A percentile compares a stretch with the other conserved stretches of the same genome.
phyloP scores from a whole-genome alignment of 2,113 vertebrate genomes.

The Cololabis saira region DNA sequence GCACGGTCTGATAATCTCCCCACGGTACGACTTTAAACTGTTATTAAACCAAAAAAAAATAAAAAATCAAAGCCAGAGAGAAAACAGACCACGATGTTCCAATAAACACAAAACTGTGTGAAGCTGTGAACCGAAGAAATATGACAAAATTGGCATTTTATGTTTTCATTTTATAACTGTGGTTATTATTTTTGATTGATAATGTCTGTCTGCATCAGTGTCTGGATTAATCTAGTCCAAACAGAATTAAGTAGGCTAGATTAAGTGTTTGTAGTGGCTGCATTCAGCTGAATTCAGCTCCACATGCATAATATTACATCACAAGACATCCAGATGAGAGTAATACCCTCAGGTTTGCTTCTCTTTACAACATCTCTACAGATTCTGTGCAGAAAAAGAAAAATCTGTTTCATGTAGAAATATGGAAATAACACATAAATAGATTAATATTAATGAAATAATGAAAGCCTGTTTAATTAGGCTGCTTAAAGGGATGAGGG shows the following conservation, averaged over 20 bases:
- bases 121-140: constrained; percentile 41
- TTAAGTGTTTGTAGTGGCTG: constrained; percentile 38
- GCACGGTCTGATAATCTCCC: constrained; percentile 75
- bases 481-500: constrained; percentile 75
- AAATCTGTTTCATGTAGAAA: constrained; percentile 49
- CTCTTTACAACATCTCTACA: not conserved
- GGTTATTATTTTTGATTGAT: constrained; percentile 21
- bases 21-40: constrained; percentile 67
- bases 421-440: constrained; percentile 63
- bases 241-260: constrained; percentile 46
- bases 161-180: constrained; percentile 44
- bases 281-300: constrained; percentile 12
- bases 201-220: constrained; percentile 15
- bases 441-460: constrained; percentile 68
- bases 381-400: constrained; percentile 18
- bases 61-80: constrained; percentile 63
- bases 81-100: constrained; percentile 65
- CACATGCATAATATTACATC: constrained; percentile 7
- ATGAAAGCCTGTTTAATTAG: constrained; percentile 77
- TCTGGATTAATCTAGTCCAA: constrained; percentile 42
- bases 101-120: constrained; percentile 68
- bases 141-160: constrained; percentile 38
- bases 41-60: constrained; percentile 74
- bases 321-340: constrained; percentile 9
- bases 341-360: constrained; percentile 36